Evolutionary conservation across 2,797 vertebrate genomes (phyloP).

Genomic region (Danio albolineatus): DNA sequence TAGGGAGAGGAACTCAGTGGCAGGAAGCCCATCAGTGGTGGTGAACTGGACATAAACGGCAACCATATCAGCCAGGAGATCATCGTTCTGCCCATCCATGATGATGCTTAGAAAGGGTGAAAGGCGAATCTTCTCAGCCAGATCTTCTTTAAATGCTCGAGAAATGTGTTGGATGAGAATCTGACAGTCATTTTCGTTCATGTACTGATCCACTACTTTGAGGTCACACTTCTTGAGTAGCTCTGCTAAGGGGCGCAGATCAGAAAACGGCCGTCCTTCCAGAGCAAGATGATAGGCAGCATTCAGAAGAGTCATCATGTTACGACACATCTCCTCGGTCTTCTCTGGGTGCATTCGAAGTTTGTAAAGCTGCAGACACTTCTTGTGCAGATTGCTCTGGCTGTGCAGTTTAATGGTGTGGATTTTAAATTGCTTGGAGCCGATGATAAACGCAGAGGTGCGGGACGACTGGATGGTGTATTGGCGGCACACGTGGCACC

Average conservation of each 20-base stretch:
- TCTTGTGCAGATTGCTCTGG: conserved; percentile 99
- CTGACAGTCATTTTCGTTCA: conserved; percentile 96
- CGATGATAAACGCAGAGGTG: conserved; percentile 96
- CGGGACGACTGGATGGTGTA: conserved; percentile 96
- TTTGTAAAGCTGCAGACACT: conserved; percentile 97
- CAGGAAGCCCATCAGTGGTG: conserved; percentile 87
- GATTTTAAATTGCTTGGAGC: conserved; percentile 98
- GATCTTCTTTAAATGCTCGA: conserved; percentile 89
- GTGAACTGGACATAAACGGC: conserved; percentile 93
- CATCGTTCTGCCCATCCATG: conserved; percentile 91
- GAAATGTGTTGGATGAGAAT: conserved; percentile 94
- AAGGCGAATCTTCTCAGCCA: conserved; percentile 91
- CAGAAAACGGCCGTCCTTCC: conserved; percentile 91
- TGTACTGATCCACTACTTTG: conserved; percentile 97
- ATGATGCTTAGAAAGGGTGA: conserved; percentile 94
- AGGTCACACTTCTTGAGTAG: conserved; percentile 94
- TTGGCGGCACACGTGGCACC: conserved; percentile 98
- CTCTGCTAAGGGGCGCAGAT: conserved; percentile 92
- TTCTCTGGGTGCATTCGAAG: conserved; percentile 97
- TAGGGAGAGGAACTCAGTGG: conserved; percentile 92
- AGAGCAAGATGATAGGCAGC: conserved; percentile 93
- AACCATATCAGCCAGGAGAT: conserved; percentile 90
- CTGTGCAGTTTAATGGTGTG: conserved; percentile 98
- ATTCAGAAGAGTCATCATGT: conserved; percentile 94
- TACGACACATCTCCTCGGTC: conserved; percentile 97